Conservation (phyloP, 2,797 vertebrate species). For the Oceanodroma leucorhoa region DNA sequence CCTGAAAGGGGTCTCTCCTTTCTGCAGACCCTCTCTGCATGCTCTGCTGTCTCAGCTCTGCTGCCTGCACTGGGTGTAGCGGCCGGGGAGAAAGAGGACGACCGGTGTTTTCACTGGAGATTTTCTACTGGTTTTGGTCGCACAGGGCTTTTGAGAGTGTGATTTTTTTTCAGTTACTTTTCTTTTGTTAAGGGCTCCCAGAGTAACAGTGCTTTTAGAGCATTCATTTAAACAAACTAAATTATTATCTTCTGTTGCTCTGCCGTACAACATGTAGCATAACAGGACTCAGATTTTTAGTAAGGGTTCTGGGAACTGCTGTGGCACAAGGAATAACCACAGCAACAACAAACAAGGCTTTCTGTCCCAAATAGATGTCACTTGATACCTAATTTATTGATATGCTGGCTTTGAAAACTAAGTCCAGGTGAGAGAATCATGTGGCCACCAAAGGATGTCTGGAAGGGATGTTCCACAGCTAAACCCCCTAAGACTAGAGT, state of each 20-base stretch:
- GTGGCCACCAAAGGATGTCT: background rate
- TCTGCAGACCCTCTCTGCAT: background rate
- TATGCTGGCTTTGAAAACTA: background rate
- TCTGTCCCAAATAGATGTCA: background rate
- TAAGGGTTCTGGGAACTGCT: background rate
- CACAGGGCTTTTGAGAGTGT: background rate
- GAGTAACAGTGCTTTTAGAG: background rate
- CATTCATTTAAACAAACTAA: background rate
- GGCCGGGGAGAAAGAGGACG: background rate
- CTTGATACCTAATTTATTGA: background rate
- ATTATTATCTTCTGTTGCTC: background rate
- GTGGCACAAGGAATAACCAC: background rate
- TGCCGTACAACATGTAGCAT: background rate
- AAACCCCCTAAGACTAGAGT: background rate
- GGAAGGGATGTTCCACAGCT: background rate
- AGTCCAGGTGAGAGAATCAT: background rate
- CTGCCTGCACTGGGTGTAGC: rapidly evolving
- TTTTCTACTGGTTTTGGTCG: background rate
- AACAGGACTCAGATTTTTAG: background rate
- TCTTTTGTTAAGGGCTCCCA: background rate
- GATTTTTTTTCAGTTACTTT: background rate
- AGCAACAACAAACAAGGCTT: background rate
- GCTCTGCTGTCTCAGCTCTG: background rate
- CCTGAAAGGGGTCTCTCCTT: background rate
- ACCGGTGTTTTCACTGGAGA: background rate